Evolutionary conservation across 2,888 invertebrate genomes (phyloP), one percentile per base, ranked within the genome.

Genomic region (Lepidocyrtinus sp.): DNA sequence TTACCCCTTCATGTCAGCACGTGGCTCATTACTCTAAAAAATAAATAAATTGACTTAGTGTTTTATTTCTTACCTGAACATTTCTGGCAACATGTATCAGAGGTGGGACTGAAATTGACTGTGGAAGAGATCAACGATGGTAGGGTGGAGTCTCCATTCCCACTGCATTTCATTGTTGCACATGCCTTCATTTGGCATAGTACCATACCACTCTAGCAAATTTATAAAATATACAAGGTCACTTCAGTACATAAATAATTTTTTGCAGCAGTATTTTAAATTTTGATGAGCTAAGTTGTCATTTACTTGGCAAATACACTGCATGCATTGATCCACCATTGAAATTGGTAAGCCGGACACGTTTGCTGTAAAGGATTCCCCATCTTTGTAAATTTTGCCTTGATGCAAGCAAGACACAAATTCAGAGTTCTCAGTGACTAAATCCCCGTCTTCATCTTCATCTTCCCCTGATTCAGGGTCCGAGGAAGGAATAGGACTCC

Each of bases 241-340:
- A 21, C 24, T 15, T 69, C 21, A 36, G n/a, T 2, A 17, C 9
- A 9, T 45, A n/a, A 12, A 9, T 59, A 17, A 12, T n/a, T 5
- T 17, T 59, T 59, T 9, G 21, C 2, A 21, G 15, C 5, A 36
- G 36, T 36, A 45, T 19, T 2, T 19, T 62, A 9, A 21, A 15
- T 3, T 19, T 26, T 72, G 9, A 63, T 71, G 25, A 7, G 25
- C 45, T 59, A 27, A 64, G n/a, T n/a, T n/a, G n/a, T 22, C 9
- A 36, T 87, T 86, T 85, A 89, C 89, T 87, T 88, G 87, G 76
- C 90, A 90, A 15, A 87, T 86, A 80, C 90, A 90, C 73, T 89
- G 88, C 77, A 89, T 89, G 81, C 89, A 90, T 82, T 89, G 89
- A 81, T 88, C 88, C 7, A 84, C 84, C 22, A 87, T 87, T 1